Percentiles rank a stretch among this genome's conserved stretches.
phyloP scores from a whole-genome alignment of 2,113 vertebrate genomes.

The Seriola dumerili region DNA sequence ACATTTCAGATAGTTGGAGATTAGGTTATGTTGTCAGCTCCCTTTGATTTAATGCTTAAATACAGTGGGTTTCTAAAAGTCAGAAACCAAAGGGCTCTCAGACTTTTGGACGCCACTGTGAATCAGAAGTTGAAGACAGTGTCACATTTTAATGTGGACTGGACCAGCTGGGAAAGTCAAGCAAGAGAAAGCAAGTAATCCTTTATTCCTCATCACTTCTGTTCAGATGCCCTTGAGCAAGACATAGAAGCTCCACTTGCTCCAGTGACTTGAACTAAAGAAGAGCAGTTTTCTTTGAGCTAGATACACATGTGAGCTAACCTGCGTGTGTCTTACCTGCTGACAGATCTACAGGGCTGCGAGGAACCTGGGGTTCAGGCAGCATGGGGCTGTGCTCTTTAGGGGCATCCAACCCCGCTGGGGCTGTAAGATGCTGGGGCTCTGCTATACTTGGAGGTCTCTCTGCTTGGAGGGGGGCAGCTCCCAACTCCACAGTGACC shows the following conservation, averaged over 20 bases:
- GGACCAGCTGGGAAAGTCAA: no score
- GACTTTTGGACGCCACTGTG: no score
- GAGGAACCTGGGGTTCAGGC: slow-evolving; percentile 72
- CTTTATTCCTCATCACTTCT: no score
- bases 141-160: no score
- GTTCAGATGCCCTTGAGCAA: no score
- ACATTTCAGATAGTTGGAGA: no score
- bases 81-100: no score
- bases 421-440: slow-evolving; percentile 52
- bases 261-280: background rate
- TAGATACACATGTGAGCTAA: background rate
- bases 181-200: no score
- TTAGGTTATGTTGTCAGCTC: no score
- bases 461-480: slow-evolving; percentile 67
- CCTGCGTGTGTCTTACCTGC: slow-evolving; percentile 71
- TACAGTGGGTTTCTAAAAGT: no score
- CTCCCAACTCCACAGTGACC: slow-evolving; percentile 61
- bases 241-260: background rate
- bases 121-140: no score
- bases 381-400: slow-evolving; percentile 67
- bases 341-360: slow-evolving; percentile 69
- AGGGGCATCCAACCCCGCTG: slow-evolving; percentile 55
- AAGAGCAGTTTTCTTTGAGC: background rate
- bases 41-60: no score
- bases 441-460: slow-evolving; percentile 68